A percentile compares a stretch with the other conserved stretches of the same genome.
phyloP scores from a whole-genome alignment of 2,113 vertebrate genomes.

The Pelecanoides urinatrix region DNA sequence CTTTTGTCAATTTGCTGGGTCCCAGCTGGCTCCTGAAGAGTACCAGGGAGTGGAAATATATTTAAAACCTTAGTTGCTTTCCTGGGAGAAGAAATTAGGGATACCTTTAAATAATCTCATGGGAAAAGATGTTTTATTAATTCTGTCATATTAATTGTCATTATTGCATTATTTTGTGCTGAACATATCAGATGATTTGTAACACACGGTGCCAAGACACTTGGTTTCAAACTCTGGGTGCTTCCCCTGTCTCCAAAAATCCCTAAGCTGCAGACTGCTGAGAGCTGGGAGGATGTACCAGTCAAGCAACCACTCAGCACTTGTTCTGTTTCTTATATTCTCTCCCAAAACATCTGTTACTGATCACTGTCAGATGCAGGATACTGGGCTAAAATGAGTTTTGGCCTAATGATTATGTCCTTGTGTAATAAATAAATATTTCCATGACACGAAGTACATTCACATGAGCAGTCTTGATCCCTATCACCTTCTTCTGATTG shows the following conservation, averaged over 20 bases:
- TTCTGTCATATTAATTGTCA: background rate
- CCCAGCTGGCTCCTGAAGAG: background rate
- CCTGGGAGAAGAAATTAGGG: background rate
- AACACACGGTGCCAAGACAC: background rate
- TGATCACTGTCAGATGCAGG: background rate
- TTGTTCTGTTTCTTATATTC: background rate
- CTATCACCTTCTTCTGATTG: background rate
- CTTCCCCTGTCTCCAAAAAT: background rate
- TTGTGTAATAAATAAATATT: background rate
- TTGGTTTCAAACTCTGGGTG: background rate
- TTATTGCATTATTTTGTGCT: background rate
- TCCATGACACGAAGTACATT: background rate
- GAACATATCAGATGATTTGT: background rate
- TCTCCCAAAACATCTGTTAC: background rate
- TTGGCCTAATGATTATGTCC: background rate
- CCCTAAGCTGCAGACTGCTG: background rate
- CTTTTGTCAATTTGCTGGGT: background rate
- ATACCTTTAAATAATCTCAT: background rate
- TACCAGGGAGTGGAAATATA: background rate
- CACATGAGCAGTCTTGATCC: background rate
- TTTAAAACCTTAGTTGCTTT: background rate
- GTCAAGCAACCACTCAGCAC: background rate
- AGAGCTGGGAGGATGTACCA: background rate
- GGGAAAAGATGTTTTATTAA: background rate
- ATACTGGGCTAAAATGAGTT: background rate